These are phyloP conservation scores for Brachionus manjavacas DNA, from an alignment of 1,140 invertebrate species.

Conservation along the genomic window DNA sequence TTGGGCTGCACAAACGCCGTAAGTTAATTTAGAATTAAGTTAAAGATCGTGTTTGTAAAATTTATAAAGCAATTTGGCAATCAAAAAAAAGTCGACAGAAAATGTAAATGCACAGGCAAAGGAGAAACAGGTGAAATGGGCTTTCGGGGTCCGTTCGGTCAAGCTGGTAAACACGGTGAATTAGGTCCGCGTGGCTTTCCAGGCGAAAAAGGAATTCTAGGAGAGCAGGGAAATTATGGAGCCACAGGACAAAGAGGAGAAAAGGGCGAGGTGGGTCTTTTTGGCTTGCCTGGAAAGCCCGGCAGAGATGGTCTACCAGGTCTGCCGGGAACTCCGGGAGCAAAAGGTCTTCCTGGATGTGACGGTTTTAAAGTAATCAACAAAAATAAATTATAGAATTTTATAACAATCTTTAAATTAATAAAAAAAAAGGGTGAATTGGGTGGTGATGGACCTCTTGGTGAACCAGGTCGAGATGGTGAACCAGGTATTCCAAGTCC, in stretches of 20 bases:
- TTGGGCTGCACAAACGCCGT: background rate
- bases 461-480: conserved; percentile 32
- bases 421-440: background rate
- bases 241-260: conserved; percentile 28
- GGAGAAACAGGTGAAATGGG: conserved; percentile 57
- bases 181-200: background rate
- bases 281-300: conserved; percentile 3
- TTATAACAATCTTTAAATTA: background rate
- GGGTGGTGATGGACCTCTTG: background rate
- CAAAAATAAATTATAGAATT: background rate
- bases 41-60: background rate
- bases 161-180: conserved; percentile 45
- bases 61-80: background rate
- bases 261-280: conserved; percentile 44
- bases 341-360: conserved; percentile 28
- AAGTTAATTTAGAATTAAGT: background rate
- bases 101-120: conserved; percentile 42
- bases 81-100: background rate
- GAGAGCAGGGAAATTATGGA: conserved; percentile 17
- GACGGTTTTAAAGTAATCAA: conserved; percentile 36
- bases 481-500: conserved; percentile 11
- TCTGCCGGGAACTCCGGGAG: background rate
- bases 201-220: background rate
- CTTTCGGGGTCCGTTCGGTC: conserved; percentile 60
- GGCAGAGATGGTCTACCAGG: conserved; percentile 33